These are phyloP conservation scores for Phengaris alcon DNA, from an alignment of 2,888 invertebrate genomes.

Conservation along the genomic window DNA sequence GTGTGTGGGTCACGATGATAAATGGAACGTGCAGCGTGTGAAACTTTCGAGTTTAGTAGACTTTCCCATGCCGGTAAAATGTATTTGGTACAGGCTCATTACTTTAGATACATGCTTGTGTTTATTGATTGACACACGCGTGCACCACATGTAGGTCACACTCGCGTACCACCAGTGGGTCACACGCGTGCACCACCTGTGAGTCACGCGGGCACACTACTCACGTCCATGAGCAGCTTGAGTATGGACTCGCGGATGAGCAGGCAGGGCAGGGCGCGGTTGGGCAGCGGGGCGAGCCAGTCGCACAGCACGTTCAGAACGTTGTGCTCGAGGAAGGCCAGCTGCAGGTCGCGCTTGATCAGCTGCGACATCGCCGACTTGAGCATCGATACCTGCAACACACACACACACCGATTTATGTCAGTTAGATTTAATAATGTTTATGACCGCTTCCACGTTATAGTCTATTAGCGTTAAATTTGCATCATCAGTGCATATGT, in stretches of 20 bases:
- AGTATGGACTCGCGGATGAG: slow-evolving; percentile 94
- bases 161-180: not conserved
- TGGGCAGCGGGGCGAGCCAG: slow-evolving; percentile 99
- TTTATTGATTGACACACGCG: too few species aligned
- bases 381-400: slow-evolving; percentile 86
- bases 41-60: too few species aligned
- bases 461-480: too few species aligned
- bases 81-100: too few species aligned
- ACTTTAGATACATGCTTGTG: too few species aligned
- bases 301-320: slow-evolving; percentile 94
- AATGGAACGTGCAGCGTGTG: too few species aligned
- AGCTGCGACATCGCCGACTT: slow-evolving; percentile 93
- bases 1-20: not conserved
- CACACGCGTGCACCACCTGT: not conserved
- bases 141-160: not conserved
- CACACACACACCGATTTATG: too few species aligned
- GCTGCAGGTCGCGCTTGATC: slow-evolving; percentile 95
- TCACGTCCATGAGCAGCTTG: slow-evolving; percentile 86
- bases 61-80: too few species aligned
- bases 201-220: slow-evolving; percentile 42
- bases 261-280: slow-evolving; percentile 96
- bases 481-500: too few species aligned
- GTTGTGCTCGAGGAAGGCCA: slow-evolving; percentile 98
- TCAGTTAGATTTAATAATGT: too few species aligned
- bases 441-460: too few species aligned